Conservation (phyloP, 2,113 vertebrate species). For the Elephas maximus region DNA sequence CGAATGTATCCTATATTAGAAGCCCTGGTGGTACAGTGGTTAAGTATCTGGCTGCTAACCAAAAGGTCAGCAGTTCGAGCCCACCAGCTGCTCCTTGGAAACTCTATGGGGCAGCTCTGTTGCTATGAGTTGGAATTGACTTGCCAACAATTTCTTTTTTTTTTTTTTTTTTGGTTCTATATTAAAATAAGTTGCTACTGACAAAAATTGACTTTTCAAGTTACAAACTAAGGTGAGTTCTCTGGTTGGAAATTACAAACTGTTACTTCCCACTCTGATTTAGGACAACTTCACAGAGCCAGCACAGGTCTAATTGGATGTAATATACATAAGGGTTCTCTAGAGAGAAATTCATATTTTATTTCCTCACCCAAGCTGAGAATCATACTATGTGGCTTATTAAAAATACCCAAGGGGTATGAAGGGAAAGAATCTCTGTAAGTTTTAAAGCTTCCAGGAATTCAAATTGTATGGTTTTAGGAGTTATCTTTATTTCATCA, state of each 20-base stretch:
- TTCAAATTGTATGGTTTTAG: neutral
- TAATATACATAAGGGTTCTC: constrained; percentile 50
- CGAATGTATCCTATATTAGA: neutral
- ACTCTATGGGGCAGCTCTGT: no score
- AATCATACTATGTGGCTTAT: constrained; percentile 67
- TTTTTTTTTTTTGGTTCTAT: neutral
- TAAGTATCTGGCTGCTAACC: no score
- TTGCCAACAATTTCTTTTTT: no score
- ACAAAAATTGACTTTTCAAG: neutral
- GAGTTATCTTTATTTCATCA: constrained; percentile 58
- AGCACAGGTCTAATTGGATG: constrained; percentile 59
- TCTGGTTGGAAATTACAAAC: constrained; percentile 11
- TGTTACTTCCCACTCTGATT: constrained; percentile 34
- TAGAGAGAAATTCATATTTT: constrained; percentile 75
- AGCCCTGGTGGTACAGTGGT: no score
- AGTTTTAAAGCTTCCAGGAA: constrained; percentile 61
- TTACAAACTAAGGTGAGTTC: neutral
- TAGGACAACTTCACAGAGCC: constrained; percentile 63
- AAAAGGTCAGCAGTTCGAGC: no score
- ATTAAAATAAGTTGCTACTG: neutral
- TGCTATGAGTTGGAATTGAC: no score
- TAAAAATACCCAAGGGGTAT: constrained; percentile 76
- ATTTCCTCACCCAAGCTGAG: constrained; percentile 62
- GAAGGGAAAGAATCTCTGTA: constrained; percentile 47
- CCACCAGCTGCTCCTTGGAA: no score